phyloP scores from a whole-genome alignment of 1,140 invertebrate species.

The Onthophagus taurus region DNA sequence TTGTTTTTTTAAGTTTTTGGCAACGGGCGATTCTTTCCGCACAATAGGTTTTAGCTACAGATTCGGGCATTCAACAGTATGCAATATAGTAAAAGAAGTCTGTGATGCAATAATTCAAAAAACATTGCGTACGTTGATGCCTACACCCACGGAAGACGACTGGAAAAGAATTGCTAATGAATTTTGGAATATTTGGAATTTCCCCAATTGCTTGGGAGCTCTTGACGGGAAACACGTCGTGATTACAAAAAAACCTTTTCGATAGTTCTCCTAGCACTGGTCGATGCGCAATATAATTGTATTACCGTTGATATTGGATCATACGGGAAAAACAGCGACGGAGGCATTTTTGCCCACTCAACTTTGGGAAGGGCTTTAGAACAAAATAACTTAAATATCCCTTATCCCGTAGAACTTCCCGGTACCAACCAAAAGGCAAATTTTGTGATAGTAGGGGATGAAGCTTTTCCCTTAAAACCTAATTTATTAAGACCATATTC shows the following conservation, averaged over 20 bases:
- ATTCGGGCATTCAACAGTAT: conserved; percentile 7
- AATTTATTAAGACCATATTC: not conserved
- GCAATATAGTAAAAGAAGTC: conserved; percentile 9
- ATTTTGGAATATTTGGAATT: conserved; percentile 27
- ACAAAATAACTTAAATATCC: not conserved
- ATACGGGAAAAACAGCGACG: conserved; percentile 28
- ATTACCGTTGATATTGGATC: conserved; percentile 31
- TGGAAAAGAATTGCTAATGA: conserved; percentile 14
- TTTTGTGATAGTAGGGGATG: not conserved
- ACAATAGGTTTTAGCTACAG: conserved; percentile 6
- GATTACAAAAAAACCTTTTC: conserved; percentile 29
- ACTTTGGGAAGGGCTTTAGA: conserved; percentile 3
- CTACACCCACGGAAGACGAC: conserved; percentile 14
- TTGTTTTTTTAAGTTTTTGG: conserved; percentile 8
- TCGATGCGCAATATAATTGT: conserved; percentile 37
- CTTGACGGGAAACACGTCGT: conserved; percentile 40
- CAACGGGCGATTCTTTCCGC: conserved; percentile 1
- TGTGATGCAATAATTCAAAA: conserved; percentile 17
- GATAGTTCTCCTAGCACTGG: too few relatives aligned
- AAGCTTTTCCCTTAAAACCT: not conserved
- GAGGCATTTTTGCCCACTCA: conserved; percentile 22
- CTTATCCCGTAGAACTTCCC: not conserved
- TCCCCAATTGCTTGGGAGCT: conserved; percentile 33
- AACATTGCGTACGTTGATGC: not conserved
- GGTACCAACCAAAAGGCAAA: not conserved